Evolutionary conservation across 1,140 invertebrate genomes (phyloP), one percentile per base, ranked within the genome.

Genomic region (Drosophila ambigua): DNA sequence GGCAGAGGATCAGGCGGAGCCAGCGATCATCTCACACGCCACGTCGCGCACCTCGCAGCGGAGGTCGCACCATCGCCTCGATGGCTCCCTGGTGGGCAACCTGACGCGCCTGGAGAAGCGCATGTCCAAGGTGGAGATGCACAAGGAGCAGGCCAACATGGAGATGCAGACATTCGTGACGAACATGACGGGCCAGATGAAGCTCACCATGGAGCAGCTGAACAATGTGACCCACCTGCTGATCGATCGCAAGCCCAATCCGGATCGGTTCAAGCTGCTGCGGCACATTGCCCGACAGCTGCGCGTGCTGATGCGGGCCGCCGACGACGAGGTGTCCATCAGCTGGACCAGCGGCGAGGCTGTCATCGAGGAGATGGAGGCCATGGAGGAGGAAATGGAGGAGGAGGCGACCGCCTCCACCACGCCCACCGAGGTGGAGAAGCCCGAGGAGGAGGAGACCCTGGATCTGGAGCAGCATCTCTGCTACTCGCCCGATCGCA

Each of bases 201-300:
- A 73, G 53, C 55, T 91, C 6, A 76, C 79, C 13, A 91, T 91
- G 68, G 79, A 91, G 45, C 81, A 90, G 54, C 46, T 90, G 31
- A 83, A 87, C 16, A 80, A 87, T 59, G 48, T 91, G 0, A 91
- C 85, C 16, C 73, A 80, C 8, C 4, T 90, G 45, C 35, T 90
- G 31, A 50, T 91, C n/a, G 79, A 90, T 20, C 75, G 71, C 9
- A 81, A 87, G 5, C 73, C 82, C 0, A 76, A 79, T 63, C 52
- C 71, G 5, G 24, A 74, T 0, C 60, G 82, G 24, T 9, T 90
- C 8, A 75, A 84, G 48, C 16, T 66, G 1, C 39, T 91, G 2
- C 68, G 79, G 0, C 23, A 80, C 11, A 63, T 79, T 26, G 74
- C 74, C n/a, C 64, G 72, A 2, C 73, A 80, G n/a, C 5, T 91